Evolutionary conservation across 1,140 invertebrate species (phyloP).

Genomic region (Drosophila neocordata): DNA sequence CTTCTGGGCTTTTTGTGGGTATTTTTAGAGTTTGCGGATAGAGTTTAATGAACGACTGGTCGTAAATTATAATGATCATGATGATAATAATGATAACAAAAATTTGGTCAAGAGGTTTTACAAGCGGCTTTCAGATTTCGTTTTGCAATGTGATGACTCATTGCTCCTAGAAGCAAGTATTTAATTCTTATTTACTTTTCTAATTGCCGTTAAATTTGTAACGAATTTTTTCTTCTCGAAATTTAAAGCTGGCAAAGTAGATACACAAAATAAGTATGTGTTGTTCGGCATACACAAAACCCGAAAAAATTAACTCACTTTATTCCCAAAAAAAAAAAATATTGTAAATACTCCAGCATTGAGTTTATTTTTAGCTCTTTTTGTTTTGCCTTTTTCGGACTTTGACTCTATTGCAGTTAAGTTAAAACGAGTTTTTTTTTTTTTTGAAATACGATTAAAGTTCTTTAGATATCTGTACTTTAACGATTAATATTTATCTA

Average conservation of each 20-base stretch:
- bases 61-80: conserved; percentile 18
- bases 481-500: no score
- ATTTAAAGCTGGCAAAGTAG: conserved; percentile 4
- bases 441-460: no score
- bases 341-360: no score
- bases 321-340: no score
- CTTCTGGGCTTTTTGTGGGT: conserved; percentile 29
- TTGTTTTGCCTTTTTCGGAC: no score
- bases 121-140: conserved; percentile 12
- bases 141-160: conserved; percentile 50
- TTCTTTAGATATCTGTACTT: no score
- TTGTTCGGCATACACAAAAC: conserved; percentile 22
- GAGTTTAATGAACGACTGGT: conserved; percentile 50
- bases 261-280: conserved; percentile 44
- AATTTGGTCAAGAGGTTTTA: conserved; percentile 44
- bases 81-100: conserved; percentile 32
- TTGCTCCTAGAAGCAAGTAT: conserved; percentile 27
- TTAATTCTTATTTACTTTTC: conserved; percentile 49
- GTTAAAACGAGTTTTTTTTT: no score
- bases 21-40: conserved; percentile 45
- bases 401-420: no score
- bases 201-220: conserved; percentile 73
- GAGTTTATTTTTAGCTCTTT: no score
- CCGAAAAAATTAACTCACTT: neutral
- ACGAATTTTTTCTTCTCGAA: conserved; percentile 25